A percentile compares a stretch with the other conserved stretches of the same genome.
Conservation (phyloP, 2,113 vertebrate genomes). For the Bufo bufo region DNA sequence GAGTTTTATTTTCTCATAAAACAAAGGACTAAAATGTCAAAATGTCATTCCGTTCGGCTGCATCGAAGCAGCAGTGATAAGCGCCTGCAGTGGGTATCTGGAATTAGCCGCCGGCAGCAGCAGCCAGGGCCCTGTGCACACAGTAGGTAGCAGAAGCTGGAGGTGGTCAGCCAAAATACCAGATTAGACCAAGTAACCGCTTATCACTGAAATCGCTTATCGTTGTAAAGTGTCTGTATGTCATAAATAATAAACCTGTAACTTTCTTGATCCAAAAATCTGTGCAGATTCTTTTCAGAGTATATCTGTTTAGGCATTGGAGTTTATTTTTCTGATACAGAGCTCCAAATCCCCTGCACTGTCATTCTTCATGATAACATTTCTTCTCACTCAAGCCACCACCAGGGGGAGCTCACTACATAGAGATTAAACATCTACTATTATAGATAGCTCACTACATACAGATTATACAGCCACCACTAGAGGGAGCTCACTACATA, state of each 20-base stretch:
- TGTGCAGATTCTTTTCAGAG: neutral
- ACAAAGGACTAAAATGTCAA: constrained; percentile 24
- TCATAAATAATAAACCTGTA: neutral
- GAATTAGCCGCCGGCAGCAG: neutral
- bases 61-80: constrained; percentile 5
- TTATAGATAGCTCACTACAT: too few relatives aligned
- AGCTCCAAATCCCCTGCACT: neutral
- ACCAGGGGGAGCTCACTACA: too few relatives aligned
- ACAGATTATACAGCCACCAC: too few relatives aligned
- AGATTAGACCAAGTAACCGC: neutral
- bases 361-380: too few relatives aligned
- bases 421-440: too few relatives aligned
- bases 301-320: neutral
- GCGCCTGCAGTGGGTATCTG: neutral
- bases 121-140: neutral
- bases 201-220: too few relatives aligned
- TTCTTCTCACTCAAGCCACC: neutral
- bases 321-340: neutral
- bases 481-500: too few relatives aligned
- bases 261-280: too few relatives aligned
- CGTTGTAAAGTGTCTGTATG: neutral
- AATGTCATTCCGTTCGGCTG: neutral
- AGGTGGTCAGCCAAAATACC: neutral
- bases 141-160: neutral
- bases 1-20: neutral